Evolutionary conservation across 2,113 vertebrate species (phyloP).

Genomic region (Melanerpes formicivorus): DNA sequence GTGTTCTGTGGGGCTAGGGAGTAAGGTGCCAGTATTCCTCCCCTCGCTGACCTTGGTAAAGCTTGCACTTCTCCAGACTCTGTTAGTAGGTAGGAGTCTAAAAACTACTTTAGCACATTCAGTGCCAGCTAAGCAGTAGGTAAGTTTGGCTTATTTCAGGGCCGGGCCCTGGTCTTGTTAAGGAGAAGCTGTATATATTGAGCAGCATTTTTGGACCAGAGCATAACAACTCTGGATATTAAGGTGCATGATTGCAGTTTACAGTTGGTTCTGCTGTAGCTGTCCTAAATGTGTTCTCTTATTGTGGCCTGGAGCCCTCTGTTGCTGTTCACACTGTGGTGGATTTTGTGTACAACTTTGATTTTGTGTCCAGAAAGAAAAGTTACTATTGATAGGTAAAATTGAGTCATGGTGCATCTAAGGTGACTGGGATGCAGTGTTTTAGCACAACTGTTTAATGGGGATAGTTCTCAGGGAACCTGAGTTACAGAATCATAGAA

Average conservation of each 20-base stretch:
- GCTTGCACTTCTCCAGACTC: background rate
- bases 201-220: conserved; percentile 22
- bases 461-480: too few relatives aligned
- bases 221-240: background rate
- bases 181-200: background rate
- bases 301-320: background rate
- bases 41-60: background rate
- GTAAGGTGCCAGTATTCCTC: background rate
- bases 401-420: background rate
- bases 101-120: background rate
- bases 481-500: too few relatives aligned
- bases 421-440: too few relatives aligned
- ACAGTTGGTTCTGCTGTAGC: background rate
- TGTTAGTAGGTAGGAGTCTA: background rate
- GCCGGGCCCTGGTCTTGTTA: background rate
- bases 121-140: background rate
- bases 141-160: background rate
- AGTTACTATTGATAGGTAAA: background rate
- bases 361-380: too few relatives aligned
- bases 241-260: background rate
- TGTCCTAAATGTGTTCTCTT: background rate
- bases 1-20: background rate
- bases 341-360: background rate
- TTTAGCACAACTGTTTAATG: too few relatives aligned
- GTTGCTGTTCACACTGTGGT: background rate